Percentiles rank a stretch among this genome's conserved stretches.
Evolutionary conservation across 2,888 invertebrate species (phyloP).

Genomic region (Drosophila sordidula): DNA sequence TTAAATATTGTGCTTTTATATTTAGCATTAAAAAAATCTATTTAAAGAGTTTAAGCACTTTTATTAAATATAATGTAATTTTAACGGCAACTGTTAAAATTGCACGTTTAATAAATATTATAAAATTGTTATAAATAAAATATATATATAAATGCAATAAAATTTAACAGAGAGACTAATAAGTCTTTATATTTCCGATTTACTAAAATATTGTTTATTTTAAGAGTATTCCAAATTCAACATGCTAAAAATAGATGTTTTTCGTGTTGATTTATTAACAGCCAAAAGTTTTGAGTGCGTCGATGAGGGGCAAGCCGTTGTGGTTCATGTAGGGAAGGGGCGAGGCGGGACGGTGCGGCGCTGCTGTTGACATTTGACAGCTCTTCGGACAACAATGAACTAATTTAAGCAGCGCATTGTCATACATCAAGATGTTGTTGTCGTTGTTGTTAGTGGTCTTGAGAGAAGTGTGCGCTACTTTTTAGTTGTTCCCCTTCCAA

Average conservation of each 20-base stretch:
- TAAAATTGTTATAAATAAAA: not conserved
- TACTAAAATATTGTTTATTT: not conserved
- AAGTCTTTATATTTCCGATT: not conserved
- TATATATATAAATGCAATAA: not conserved
- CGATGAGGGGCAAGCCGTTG: constrained; percentile 3
- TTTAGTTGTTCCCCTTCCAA: constrained; percentile 10
- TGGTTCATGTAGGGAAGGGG: not conserved
- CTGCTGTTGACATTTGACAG: constrained; percentile 69
- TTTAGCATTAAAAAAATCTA: too few species aligned
- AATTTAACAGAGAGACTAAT: not conserved
- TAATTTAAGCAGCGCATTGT: constrained; percentile 70
- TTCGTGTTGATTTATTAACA: constrained; percentile 23
- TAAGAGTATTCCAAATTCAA: constrained; percentile 6
- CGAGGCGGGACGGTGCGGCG: not conserved
- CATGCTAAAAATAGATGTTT: constrained; percentile 7
- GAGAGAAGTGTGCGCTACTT: constrained; percentile 9
- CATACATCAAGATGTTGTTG: constrained; percentile 61
- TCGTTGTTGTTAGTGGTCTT: constrained; percentile 19
- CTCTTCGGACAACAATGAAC: constrained; percentile 72
- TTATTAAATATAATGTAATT: too few species aligned
- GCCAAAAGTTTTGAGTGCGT: constrained; percentile 21
- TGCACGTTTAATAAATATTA: too few species aligned
- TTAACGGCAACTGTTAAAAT: too few species aligned
- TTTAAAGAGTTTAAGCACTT: too few species aligned
- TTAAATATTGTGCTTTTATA: too few species aligned